A percentile compares a stretch with the other conserved stretches of the same genome.
phyloP scores from a whole-genome alignment of 2,113 vertebrate species.

The Acinonyx jubatus region DNA sequence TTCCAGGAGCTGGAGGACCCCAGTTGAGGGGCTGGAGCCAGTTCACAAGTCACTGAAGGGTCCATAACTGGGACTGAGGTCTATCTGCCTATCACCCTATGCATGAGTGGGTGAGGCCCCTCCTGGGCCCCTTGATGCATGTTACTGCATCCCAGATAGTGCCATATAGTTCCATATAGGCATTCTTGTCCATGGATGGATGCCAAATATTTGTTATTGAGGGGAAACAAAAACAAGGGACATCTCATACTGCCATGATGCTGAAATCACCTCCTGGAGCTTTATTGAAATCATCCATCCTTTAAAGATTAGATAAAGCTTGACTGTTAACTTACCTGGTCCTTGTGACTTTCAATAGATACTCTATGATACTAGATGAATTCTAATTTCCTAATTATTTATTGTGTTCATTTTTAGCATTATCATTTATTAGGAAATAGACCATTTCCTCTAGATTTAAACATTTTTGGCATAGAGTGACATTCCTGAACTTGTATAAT shows the following conservation, averaged over 20 bases:
- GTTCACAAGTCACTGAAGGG: background rate
- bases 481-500: background rate
- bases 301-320: background rate
- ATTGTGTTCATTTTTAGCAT: background rate
- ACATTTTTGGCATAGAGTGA: background rate
- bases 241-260: background rate
- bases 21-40: background rate
- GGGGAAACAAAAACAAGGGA: background rate
- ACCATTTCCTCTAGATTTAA: background rate
- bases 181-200: background rate
- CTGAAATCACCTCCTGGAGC: background rate
- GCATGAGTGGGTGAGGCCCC: background rate
- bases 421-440: background rate
- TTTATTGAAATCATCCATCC: background rate
- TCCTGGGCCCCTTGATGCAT: no score
- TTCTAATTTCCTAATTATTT: background rate
- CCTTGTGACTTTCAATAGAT: background rate
- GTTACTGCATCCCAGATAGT: no score
- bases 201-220: background rate
- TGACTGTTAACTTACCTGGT: background rate
- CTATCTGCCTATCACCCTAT: background rate
- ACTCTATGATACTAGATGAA: background rate
- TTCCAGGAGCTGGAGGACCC: background rate
- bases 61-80: background rate
- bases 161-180: no score